Conservation (phyloP, 1,140 invertebrate genomes). For the Polypedilum pembai region DNA sequence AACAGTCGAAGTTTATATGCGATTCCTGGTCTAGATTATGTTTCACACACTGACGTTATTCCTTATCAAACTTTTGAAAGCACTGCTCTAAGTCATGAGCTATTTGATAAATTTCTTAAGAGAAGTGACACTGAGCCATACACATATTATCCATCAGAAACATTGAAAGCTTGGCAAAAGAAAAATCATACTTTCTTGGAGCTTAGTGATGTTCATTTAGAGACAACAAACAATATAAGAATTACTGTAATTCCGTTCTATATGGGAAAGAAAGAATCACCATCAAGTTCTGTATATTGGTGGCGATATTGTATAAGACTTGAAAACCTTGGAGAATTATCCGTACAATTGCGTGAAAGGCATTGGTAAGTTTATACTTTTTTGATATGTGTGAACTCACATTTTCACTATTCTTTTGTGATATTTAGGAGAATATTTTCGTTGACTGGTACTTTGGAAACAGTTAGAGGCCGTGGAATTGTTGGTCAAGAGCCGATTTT, state of each 20-base stretch:
- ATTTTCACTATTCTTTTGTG: background rate
- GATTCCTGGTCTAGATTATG: constrained; percentile 92
- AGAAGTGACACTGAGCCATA: constrained; percentile 72
- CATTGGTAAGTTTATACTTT: constrained; percentile 62
- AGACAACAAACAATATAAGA: constrained; percentile 91
- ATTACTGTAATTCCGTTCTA: constrained; percentile 98
- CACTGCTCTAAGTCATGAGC: constrained; percentile 81
- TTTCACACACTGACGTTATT: constrained; percentile 90
- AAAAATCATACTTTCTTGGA: constrained; percentile 97
- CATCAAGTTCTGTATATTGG: constrained; percentile 43
- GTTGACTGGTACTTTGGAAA: constrained; percentile 88
- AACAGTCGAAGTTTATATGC: constrained; percentile 87
- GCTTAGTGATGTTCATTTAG: constrained; percentile 93
- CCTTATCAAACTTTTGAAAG: constrained; percentile 76
- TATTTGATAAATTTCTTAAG: constrained; percentile 92
- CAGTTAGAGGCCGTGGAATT: constrained; percentile 85
- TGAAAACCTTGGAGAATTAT: constrained; percentile 84
- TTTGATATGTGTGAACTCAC: background rate
- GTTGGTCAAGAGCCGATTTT: constrained; percentile 93
- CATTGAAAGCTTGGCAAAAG: constrained; percentile 89
- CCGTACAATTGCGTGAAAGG: constrained; percentile 85
- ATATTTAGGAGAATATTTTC: constrained; percentile 75
- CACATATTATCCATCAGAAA: constrained; percentile 70
- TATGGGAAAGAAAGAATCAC: constrained; percentile 55
- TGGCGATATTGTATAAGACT: constrained; percentile 94